A percentile compares a stretch with the other conserved stretches of the same genome.
phyloP scores from a whole-genome alignment of 2,888 invertebrate genomes.

The Ypsolopha sequella region DNA sequence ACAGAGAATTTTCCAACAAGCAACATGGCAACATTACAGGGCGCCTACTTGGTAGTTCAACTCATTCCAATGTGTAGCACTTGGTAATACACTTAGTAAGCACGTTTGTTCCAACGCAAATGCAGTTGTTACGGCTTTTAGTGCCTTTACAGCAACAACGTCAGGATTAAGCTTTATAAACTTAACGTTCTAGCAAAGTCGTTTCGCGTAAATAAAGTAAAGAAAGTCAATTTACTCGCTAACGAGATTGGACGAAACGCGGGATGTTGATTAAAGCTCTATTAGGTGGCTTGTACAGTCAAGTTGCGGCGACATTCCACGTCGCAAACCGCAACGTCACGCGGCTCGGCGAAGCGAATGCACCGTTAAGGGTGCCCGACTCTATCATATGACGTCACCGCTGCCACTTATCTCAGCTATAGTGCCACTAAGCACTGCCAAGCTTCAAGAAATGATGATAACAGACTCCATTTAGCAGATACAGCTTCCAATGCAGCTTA shows the following conservation, averaged over 20 bases:
- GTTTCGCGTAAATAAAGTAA: constrained; percentile 33
- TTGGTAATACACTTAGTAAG: constrained; percentile 44
- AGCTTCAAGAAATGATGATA: not conserved
- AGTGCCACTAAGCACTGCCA: not conserved
- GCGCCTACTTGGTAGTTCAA: constrained; percentile 40
- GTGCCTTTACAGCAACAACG: constrained; percentile 32
- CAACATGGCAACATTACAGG: constrained; percentile 1
- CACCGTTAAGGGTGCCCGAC: constrained; percentile 5
- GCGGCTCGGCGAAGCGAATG: constrained; percentile 19
- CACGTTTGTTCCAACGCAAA: constrained; percentile 45
- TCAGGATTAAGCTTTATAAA: constrained; percentile 43
- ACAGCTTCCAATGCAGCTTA: not conserved
- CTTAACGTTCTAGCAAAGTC: too few species aligned
- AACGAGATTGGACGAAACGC: constrained; percentile 54
- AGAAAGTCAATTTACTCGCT: constrained; percentile 48
- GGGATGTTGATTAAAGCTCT: constrained; percentile 49
- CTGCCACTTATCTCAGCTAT: not conserved
- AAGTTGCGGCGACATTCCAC: constrained; percentile 37
- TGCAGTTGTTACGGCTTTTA: constrained; percentile 49
- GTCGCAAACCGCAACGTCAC: constrained; percentile 21
- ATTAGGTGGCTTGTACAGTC: constrained; percentile 34
- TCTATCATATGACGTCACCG: not conserved
- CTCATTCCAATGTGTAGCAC: constrained; percentile 38
- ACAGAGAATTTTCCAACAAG: too few species aligned
- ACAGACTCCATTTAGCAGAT: not conserved